Conservation (phyloP, 2,113 vertebrate species). For the Onychorhynchus coronatus region DNA sequence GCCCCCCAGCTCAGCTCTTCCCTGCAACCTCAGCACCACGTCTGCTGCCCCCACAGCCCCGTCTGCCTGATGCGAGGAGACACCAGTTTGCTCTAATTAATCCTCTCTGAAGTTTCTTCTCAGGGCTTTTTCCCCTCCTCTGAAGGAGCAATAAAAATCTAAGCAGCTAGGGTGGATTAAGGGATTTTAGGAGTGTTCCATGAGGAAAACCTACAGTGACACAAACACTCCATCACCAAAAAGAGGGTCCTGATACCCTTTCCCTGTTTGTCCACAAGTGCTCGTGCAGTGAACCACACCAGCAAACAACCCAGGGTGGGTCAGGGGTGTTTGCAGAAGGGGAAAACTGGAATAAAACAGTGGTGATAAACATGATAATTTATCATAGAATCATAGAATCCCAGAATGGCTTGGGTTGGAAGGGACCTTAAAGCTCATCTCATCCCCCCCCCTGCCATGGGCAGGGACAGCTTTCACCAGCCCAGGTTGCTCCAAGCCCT, state of each 20-base stretch:
- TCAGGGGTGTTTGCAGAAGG: not conserved
- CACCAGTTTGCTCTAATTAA: not conserved
- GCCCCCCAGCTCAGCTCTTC: not conserved
- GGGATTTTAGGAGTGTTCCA: not conserved
- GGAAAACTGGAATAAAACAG: not conserved
- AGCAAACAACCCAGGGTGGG: not conserved
- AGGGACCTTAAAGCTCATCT: not conserved
- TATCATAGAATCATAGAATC: not conserved
- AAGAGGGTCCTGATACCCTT: rapidly evolving
- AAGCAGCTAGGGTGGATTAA: not conserved
- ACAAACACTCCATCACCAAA: not conserved
- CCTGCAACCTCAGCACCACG: not conserved
- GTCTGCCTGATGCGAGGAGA: not conserved
- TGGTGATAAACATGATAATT: not conserved
- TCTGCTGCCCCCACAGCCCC: not conserved
- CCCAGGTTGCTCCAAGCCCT: not conserved
- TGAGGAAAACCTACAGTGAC: not conserved
- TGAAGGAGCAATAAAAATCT: not conserved
- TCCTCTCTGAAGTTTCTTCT: not conserved
- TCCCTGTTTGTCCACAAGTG: not conserved
- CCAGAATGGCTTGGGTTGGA: not conserved
- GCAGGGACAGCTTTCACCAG: not conserved
- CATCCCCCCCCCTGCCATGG: not conserved
- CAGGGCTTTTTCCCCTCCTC: not conserved
- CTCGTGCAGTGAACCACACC: rapidly evolving